phyloP scores from a whole-genome alignment of 23 tunicate genomes.

The Aplidium turbinatum region DNA sequence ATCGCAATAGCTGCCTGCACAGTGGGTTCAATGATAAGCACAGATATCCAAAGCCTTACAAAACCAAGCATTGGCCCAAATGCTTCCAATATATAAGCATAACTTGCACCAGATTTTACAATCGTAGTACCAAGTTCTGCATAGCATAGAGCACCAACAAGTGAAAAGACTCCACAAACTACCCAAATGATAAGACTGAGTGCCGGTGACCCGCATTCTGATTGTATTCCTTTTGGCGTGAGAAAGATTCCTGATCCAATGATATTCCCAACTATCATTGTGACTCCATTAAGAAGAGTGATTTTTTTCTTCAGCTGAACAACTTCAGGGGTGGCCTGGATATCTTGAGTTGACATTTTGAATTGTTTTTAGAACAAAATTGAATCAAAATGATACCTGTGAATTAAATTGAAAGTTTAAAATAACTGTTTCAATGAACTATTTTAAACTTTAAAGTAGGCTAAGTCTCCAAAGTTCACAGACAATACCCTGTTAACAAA shows the following conservation, averaged over 20 bases:
- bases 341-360: no score
- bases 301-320: constrained; percentile 69
- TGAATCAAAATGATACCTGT: no score
- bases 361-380: no score
- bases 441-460: no score
- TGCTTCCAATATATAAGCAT: constrained; percentile 90
- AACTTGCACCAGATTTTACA: constrained; percentile 95
- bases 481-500: no score
- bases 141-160: constrained; percentile 94
- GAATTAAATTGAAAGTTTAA: no score
- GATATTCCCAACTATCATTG: constrained; percentile 83
- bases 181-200: constrained; percentile 85
- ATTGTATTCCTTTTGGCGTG: constrained; percentile 87
- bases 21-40: constrained; percentile 93
- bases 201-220: constrained; percentile 86
- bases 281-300: constrained; percentile 71
- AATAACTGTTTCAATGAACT: no score
- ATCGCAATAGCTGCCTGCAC: constrained; percentile 93
- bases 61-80: constrained; percentile 92
- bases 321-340: no score
- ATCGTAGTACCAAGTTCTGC: constrained; percentile 99
- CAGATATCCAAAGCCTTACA: constrained; percentile 95
- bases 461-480: no score
- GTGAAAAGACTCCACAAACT: constrained; percentile 77
- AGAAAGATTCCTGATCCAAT: constrained; percentile 94